Percentiles rank a stretch among this genome's conserved stretches.
phyloP scores from a whole-genome alignment of 2,113 vertebrate species.

The Gymnorhina tibicen region DNA sequence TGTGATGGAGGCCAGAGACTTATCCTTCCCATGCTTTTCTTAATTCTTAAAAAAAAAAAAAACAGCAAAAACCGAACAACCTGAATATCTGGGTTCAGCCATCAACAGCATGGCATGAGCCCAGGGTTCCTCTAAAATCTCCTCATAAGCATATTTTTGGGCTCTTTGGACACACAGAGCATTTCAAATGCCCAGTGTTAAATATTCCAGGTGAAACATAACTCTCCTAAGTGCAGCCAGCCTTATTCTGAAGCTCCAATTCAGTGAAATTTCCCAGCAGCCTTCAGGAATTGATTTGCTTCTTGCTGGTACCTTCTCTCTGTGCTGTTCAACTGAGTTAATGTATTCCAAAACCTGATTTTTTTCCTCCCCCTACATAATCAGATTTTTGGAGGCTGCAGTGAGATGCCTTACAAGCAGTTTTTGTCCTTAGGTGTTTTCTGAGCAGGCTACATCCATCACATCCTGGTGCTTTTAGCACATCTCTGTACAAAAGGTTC shows the following conservation, averaged over 20 bases:
- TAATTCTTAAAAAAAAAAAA: neutral
- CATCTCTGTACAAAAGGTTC: neutral
- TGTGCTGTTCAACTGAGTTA: neutral
- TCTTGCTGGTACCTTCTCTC: neutral
- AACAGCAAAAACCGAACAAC: fast-evolving
- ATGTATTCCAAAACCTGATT: neutral
- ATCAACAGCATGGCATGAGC: neutral
- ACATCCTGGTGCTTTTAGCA: neutral
- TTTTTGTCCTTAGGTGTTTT: constrained; percentile 34
- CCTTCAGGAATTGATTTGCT: neutral
- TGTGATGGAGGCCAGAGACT: neutral
- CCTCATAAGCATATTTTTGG: neutral
- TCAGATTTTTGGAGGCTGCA: constrained; percentile 22
- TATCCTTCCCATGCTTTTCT: neutral
- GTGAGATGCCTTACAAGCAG: neutral
- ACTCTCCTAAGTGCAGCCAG: neutral
- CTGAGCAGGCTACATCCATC: neutral
- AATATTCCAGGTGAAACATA: neutral
- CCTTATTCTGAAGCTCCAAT: neutral
- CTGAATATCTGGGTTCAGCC: neutral
- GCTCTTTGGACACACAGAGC: neutral
- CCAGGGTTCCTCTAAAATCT: neutral
- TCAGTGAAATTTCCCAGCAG: neutral
- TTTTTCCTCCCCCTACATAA: neutral
- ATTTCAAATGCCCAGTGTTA: neutral